These are phyloP conservation scores for Cygnus buccinator DNA, from an alignment of 2,113 vertebrate genomes.

Conservation along the genomic window DNA sequence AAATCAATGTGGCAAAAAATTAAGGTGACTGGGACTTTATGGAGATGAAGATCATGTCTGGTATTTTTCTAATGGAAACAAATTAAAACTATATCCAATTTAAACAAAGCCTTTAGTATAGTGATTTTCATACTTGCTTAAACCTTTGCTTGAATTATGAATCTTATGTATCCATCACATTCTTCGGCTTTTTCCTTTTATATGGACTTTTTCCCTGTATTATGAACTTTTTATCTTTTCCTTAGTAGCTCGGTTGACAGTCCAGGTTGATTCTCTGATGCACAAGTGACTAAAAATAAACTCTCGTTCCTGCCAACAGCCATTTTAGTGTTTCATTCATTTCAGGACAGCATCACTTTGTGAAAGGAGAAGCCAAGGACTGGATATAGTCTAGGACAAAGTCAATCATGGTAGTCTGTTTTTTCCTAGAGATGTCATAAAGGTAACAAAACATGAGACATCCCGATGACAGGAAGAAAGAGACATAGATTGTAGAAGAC, in stretches of 20 bases:
- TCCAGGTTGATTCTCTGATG: not conserved
- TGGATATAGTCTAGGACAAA: not conserved
- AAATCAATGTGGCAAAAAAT: constrained; percentile 46
- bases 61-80: constrained; percentile 40
- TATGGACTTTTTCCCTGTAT: not conserved
- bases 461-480: not conserved
- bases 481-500: not conserved
- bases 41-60: not conserved
- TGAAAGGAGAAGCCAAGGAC: not conserved
- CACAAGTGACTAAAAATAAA: not conserved
- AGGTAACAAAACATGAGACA: not conserved
- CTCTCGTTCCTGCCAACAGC: not conserved
- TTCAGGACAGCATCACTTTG: not conserved
- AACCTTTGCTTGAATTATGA: not conserved
- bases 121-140: constrained; percentile 7
- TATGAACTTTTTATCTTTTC: not conserved
- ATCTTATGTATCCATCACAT: not conserved
- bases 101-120: constrained; percentile 6
- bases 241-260: not conserved
- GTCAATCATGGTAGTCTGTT: not conserved
- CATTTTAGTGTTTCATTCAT: not conserved
- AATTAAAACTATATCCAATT: constrained; percentile 10
- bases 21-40: not conserved
- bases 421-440: not conserved
- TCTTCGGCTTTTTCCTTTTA: not conserved